A percentile compares a stretch with the other conserved stretches of the same genome.
Evolutionary conservation across 2,888 invertebrate species (phyloP).

Genomic region (Nezara viridula): DNA sequence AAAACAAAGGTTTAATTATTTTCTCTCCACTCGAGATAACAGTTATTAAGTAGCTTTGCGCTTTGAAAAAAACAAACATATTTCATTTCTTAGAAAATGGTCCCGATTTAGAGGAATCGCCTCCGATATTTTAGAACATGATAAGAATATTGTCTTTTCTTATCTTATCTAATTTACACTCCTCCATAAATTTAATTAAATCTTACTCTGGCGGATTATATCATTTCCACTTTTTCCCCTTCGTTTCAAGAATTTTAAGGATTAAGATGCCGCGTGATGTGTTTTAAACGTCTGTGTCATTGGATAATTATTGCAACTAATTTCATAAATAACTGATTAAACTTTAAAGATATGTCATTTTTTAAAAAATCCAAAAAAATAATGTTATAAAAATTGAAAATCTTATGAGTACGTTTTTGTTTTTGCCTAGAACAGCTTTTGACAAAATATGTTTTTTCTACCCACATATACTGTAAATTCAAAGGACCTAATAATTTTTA

Average conservation of each 20-base stretch:
- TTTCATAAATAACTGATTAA: background rate
- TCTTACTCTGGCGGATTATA: slow-evolving; percentile 22
- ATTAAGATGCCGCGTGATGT: background rate
- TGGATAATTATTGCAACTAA: background rate
- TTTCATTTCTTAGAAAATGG: slow-evolving; percentile 21
- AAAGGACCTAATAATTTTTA: no score
- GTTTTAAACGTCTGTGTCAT: background rate
- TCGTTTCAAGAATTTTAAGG: background rate
- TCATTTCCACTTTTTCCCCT: slow-evolving; percentile 11
- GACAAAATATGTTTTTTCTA: no score
- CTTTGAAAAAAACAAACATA: background rate
- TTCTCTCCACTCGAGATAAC: background rate
- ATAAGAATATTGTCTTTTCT: slow-evolving; percentile 15
- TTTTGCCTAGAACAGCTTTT: no score
- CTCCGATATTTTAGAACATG: background rate
- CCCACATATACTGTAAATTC: no score
- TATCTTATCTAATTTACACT: slow-evolving; percentile 16
- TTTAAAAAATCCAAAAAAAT: background rate
- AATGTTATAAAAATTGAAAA: no score
- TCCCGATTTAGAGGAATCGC: slow-evolving; percentile 42
- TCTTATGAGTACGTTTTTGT: no score
- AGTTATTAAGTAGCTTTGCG: background rate
- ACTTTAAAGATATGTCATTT: background rate
- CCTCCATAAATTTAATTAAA: slow-evolving; percentile 30
- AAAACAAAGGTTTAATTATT: slow-evolving; percentile 3